Percentiles rank a stretch among this genome's conserved stretches.
phyloP scores from a whole-genome alignment of 2,113 vertebrate species.

The Spea multiplicata region DNA sequence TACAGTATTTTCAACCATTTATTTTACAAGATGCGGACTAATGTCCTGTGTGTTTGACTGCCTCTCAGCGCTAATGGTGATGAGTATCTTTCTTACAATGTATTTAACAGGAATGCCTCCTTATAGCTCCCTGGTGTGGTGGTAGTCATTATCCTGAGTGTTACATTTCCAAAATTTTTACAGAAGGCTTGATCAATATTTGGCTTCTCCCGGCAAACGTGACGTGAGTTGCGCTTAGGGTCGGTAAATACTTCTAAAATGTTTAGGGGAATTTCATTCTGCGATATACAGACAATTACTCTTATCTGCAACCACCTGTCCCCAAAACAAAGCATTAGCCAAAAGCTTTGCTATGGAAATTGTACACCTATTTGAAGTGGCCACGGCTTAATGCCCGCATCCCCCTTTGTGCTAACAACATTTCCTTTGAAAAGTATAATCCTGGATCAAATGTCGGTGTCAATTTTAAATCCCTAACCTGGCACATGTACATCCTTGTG shows the following conservation, averaged over 20 bases:
- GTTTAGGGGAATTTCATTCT: background rate
- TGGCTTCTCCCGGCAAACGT: slow-evolving; percentile 12
- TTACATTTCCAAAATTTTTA: slow-evolving; percentile 27
- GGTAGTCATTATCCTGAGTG: slow-evolving; percentile 35
- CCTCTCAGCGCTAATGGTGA: no score
- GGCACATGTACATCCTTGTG: slow-evolving; percentile 25
- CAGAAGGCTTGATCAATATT: slow-evolving; percentile 24
- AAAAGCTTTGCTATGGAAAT: slow-evolving; percentile 10
- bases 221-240: background rate
- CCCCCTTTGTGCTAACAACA: slow-evolving; percentile 19
- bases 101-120: slow-evolving; percentile 19
- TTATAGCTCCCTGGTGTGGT: slow-evolving; percentile 30
- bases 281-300: background rate
- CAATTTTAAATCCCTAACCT: slow-evolving; percentile 6
- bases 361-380: background rate
- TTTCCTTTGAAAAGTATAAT: slow-evolving; percentile 36
- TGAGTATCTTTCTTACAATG: background rate
- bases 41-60: no score
- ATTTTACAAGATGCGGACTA: no score
- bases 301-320: slow-evolving; percentile 6
- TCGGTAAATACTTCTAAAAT: slow-evolving; percentile 19
- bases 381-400: slow-evolving; percentile 20
- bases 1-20: no score
- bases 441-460: slow-evolving; percentile 38
- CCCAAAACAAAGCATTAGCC: slow-evolving; percentile 11